Base-by-base conservation (phyloP, 2,113 vertebrate genomes). In the Channa argus region DNA sequence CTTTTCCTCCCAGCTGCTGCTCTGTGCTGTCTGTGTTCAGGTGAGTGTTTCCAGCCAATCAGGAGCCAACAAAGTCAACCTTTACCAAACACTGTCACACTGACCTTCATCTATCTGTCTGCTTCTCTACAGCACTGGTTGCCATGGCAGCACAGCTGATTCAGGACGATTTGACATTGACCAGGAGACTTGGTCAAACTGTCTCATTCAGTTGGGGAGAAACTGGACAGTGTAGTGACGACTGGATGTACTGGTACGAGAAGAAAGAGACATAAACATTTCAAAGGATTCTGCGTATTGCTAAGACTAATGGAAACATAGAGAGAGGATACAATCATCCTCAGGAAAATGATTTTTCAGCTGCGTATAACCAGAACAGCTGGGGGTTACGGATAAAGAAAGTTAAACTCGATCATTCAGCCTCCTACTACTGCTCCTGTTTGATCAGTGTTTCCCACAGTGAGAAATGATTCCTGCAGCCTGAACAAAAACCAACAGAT, bases 321-420 rank as follows among this genome's bases (percentile, higher is more conserved):
- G 0, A 43, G n/a, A 15, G 8, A 46, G 0, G 13, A 4, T 54
- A 9, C 14, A 47, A 4, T 56, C 68, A 82, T 68, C 45, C 69
- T 53, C 63, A 69, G 8, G n/a, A 53, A 64, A 13, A 52, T 41
- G 74, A 77, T 73, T 83, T 83, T 15, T 39, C 64, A 59, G 41
- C 41, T 43, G 14, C 2, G n/a, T 64, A 2, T 0, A 67, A 9
- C 6, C 5, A 44, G 8, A 49, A 76, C 8, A 1, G 24, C 41
- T 65, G 38, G 6, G 45, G 66, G 8, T 9, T 76, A 44, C 0
- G 0, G 54, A 55, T 76, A 34, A 2, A 50, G 3, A 33, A 3
- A 34, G 14, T 71, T 3, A 38, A 49, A 43, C 3, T 2, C 2
- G 2, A 0, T 24, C 79, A 81, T 65, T 59, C 65, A 74, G 72